phyloP scores from a whole-genome alignment of 2,888 invertebrate species.

The Xestia xanthographa region DNA sequence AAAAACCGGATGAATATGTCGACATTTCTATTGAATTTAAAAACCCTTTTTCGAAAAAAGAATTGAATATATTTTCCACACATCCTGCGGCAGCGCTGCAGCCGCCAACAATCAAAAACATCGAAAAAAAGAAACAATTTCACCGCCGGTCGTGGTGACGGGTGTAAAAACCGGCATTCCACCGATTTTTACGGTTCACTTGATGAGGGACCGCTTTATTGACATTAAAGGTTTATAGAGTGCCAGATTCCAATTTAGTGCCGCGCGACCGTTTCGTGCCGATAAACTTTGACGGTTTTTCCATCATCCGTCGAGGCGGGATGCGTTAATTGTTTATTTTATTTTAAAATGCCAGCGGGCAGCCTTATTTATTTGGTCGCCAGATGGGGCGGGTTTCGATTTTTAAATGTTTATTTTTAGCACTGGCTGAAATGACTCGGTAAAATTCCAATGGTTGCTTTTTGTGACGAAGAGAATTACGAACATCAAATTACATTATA shows the following conservation, averaged over 20 bases:
- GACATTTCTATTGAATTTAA: not conserved
- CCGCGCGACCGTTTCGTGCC: conserved; percentile 68
- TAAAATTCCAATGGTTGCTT: conserved; percentile 6
- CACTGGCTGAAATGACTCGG: conserved; percentile 13
- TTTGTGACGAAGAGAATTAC: not conserved
- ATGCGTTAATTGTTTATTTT: conserved; percentile 69
- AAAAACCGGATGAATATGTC: not conserved
- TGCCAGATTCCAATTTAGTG: conserved; percentile 83
- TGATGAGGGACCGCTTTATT: conserved; percentile 83
- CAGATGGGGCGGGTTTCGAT: conserved; percentile 19
- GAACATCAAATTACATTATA: not conserved
- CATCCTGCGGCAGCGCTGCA: conserved; percentile 8
- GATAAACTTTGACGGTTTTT: conserved; percentile 77
- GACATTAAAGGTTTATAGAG: conserved; percentile 85
- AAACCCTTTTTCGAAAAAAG: conserved; percentile 10
- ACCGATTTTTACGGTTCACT: conserved; percentile 79
- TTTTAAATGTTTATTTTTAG: conserved; percentile 38
- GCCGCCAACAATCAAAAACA: conserved; percentile 29
- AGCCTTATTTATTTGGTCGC: conserved; percentile 38
- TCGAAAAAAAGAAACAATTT: conserved; percentile 45
- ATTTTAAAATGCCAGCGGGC: conserved; percentile 55
- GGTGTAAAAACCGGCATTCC: conserved; percentile 76
- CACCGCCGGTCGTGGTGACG: conserved; percentile 30
- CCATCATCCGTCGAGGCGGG: conserved; percentile 60
- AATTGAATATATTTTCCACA: conserved; percentile 10